Evolutionary conservation across 2,113 vertebrate genomes (phyloP).

Genomic region (Asarcornis scutulata): DNA sequence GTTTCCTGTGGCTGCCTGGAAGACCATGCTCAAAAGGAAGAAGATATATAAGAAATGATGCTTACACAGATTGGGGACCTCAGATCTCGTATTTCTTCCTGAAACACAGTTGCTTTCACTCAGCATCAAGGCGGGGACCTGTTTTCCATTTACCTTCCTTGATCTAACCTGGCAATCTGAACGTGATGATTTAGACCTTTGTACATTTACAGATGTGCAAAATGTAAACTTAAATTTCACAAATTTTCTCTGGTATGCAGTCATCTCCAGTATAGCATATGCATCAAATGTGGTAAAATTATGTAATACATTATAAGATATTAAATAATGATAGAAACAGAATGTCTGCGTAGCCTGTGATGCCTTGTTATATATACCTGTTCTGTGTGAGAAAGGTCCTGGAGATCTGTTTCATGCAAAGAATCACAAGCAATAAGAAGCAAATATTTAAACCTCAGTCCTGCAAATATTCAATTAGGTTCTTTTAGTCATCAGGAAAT

Average conservation of each 20-base stretch:
- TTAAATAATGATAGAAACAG: not conserved
- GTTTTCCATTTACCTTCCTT: not conserved
- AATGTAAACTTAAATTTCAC: not conserved
- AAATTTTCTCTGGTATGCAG: not conserved
- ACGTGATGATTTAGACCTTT: not conserved
- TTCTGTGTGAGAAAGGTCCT: not conserved
- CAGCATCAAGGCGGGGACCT: not conserved
- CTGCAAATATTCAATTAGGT: not conserved
- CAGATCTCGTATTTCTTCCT: not conserved
- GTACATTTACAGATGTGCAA: not conserved
- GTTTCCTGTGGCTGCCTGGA: not conserved
- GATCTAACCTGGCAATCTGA: not conserved
- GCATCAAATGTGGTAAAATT: not conserved
- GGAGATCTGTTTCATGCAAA: not conserved
- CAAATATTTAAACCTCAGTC: not conserved
- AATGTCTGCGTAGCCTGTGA: not conserved
- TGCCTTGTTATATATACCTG: not conserved
- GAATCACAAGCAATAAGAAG: not conserved
- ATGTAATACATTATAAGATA: not conserved
- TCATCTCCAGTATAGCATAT: not conserved
- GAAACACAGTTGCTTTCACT: not conserved
- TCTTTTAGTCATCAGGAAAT: not conserved
- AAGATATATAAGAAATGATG: not conserved
- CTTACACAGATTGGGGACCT: accelerated
- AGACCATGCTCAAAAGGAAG: not conserved